Evolutionary conservation across 1,140 invertebrate species (phyloP), one percentile per base, ranked within the genome.

Genomic region (Pogonomyrmex californicus): DNA sequence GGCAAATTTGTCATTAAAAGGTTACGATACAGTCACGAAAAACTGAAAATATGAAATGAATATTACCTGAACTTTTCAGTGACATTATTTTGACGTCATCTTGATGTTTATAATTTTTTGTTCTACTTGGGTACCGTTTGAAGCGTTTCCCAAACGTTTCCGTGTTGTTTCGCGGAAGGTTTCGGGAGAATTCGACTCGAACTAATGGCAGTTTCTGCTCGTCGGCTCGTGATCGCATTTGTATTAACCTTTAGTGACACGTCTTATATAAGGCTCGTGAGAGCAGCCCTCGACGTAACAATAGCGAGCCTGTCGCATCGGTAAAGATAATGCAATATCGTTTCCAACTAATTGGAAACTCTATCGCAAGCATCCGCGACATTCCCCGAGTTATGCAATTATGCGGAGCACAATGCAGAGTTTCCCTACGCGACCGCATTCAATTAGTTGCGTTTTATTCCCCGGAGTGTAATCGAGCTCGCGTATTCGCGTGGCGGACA

Each of bases 401-500:
- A 83, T 83, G 79, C 79, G 54, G 36, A 60, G 68, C 54, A 75
- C 79, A 83, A 75, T 75, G 79, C 51, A 75, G 79, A 75, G 33
- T 60, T 36, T 83, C 68, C 30, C 10, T 47, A 33, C 54, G 10
- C 41, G 54, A 81, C 78, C 79, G 54, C 79, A 83, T 83, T 73
- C 79, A 83, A 83, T 83, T 83, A 83, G 79, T 83, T 71, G 68
- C 68, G 41, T 83, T 83, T 83, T 75, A 83, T 75, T 83, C 79
- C 79, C 79, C 17, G 41, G 79, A 12, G 79, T 62, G 54, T 75
- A 83, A 75, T 83, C 79, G 68, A 7, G 38, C 78, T 33, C 23
- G 23, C 47, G 36, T 66, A 51, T 41, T 44, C 65, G 23, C 41
- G 23, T 23, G 41, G 17, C n/a, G 79, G 41, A 75, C 68, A 75